Conservation (phyloP, 2,888 invertebrate genomes). For the Crematogaster levior region DNA sequence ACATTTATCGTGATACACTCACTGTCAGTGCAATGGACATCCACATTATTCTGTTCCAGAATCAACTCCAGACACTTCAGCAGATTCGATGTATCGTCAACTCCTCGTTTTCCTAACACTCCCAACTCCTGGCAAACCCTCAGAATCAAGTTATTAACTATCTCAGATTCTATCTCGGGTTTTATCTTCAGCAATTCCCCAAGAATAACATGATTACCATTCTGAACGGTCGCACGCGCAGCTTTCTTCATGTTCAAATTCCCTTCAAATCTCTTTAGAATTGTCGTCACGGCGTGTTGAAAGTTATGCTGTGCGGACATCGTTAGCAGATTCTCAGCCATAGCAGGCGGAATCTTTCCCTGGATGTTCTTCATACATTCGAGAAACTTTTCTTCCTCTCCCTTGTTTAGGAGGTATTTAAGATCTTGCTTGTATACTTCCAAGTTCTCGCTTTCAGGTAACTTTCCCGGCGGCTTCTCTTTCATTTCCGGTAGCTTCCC, state of each 20-base stretch:
- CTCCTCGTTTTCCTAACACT: constrained; percentile 68
- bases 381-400: constrained; percentile 89
- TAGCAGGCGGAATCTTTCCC: constrained; percentile 80
- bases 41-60: constrained; percentile 88
- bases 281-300: constrained; percentile 86
- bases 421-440: constrained; percentile 86
- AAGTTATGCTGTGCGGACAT: constrained; percentile 87
- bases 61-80: constrained; percentile 89
- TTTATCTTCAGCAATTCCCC: constrained; percentile 75
- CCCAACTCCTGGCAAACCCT: constrained; percentile 70
- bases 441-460: constrained; percentile 35
- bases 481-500: too few species aligned
- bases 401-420: constrained; percentile 86
- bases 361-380: constrained; percentile 85
- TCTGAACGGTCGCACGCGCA: constrained; percentile 88
- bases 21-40: constrained; percentile 85
- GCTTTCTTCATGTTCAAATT: constrained; percentile 87
- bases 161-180: constrained; percentile 61
- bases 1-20: constrained; percentile 43
- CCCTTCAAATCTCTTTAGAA: constrained; percentile 85
- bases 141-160: too few species aligned
- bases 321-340: constrained; percentile 86
- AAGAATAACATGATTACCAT: constrained; percentile 87
- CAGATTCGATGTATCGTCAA: constrained; percentile 85
- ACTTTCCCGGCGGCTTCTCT: background rate